These are phyloP conservation scores for Rhinopomastus cyanomelas DNA, from an alignment of 2,113 vertebrate genomes.

Conservation along the genomic window DNA sequence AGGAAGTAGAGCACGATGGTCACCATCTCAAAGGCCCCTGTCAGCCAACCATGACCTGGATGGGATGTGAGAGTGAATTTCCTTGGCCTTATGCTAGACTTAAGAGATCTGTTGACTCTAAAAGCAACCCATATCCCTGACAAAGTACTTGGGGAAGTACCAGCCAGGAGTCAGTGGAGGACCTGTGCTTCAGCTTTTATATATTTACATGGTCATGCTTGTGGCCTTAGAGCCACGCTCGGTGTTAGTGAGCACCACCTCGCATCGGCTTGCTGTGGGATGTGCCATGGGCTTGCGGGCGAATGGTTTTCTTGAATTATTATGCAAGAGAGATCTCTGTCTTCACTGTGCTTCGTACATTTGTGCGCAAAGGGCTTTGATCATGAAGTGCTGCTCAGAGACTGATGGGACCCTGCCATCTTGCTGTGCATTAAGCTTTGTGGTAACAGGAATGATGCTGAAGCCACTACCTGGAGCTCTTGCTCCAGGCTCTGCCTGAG, in stretches of 20 bases:
- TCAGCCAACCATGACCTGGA: not conserved
- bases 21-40: not conserved
- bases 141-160: not conserved
- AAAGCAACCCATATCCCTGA: not conserved
- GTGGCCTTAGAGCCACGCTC: not conserved
- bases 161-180: not conserved
- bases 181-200: constrained; percentile 5
- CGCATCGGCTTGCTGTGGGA: fast-evolving
- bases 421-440: constrained; percentile 43
- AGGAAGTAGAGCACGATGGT: not conserved
- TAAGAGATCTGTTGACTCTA: not conserved
- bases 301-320: not conserved
- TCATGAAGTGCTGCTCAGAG: constrained; percentile 52
- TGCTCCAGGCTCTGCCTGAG: constrained; percentile 7
- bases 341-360: constrained; percentile 15
- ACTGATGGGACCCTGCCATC: constrained; percentile 2
- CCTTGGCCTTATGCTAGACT: not conserved
- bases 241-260: not conserved
- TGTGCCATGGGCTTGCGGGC: not conserved
- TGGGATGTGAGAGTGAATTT: not conserved
- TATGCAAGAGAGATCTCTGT: constrained; percentile 15
- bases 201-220: not conserved
- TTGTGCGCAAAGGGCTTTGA: constrained; percentile 61
- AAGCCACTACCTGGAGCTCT: not conserved
- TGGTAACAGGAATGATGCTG: not conserved